A percentile compares a stretch with the other conserved stretches of the same genome.
Conservation (phyloP, 2,113 vertebrate genomes). For the Stercorarius parasiticus region DNA sequence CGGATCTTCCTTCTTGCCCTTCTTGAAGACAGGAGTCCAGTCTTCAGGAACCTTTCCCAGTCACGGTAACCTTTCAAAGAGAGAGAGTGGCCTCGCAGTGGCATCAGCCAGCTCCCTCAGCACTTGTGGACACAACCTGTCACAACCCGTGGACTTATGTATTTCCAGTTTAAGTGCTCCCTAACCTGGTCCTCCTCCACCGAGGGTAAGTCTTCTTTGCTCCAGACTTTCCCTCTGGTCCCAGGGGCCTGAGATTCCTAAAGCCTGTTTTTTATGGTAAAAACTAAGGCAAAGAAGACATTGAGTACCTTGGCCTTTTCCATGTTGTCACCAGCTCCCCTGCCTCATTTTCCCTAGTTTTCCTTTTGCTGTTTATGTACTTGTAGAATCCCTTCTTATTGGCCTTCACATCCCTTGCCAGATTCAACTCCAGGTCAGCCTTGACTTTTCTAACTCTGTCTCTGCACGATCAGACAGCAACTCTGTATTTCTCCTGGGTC, state of each 20-base stretch:
- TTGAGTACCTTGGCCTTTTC: neutral
- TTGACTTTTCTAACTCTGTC: neutral
- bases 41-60: neutral
- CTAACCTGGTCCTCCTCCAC: neutral
- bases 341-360: neutral
- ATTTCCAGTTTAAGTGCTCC: neutral
- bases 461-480: neutral
- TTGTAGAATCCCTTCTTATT: neutral
- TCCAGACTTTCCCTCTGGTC: neutral
- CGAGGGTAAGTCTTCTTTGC: neutral
- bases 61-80: neutral
- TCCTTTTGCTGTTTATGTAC: neutral
- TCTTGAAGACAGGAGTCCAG: neutral
- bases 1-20: neutral
- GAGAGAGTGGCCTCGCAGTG: neutral
- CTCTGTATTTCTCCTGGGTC: neutral
- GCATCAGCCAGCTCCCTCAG: neutral
- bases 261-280: neutral
- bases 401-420: rapidly evolving
- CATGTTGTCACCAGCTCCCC: neutral
- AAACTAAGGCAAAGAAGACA: neutral
- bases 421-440: neutral
- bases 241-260: neutral
- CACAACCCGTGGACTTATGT: neutral
- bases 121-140: neutral